Percentiles rank a stretch among this genome's conserved stretches.
These are phyloP conservation scores for Mugil cephalus DNA, from an alignment of 2,113 vertebrate species.

Conservation along the genomic window DNA sequence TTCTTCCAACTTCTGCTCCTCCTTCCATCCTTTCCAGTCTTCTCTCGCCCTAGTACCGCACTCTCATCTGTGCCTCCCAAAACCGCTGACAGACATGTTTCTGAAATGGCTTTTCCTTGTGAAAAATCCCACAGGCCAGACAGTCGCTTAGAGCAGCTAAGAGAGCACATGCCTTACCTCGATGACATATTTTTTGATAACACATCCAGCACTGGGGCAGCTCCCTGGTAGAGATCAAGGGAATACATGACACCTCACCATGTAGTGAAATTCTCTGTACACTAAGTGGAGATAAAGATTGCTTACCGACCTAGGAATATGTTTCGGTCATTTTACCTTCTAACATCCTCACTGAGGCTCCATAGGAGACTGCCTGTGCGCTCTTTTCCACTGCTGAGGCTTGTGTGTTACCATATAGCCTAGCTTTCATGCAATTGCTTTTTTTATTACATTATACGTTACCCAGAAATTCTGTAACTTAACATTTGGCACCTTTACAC, in stretches of 20 bases:
- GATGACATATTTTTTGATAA: conserved; percentile 51
- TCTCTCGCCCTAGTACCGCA: neutral
- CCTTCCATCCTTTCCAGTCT: neutral
- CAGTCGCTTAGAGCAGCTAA: conserved; percentile 26
- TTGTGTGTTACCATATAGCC: neutral
- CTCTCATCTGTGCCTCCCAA: conserved; percentile 20
- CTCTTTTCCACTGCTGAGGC: neutral
- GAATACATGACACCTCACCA: conserved; percentile 38
- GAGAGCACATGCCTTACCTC: conserved; percentile 31
- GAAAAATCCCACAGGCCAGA: conserved; percentile 56
- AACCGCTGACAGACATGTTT: conserved; percentile 44
- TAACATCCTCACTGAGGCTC: neutral
- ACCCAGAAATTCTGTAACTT: too few relatives aligned
- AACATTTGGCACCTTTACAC: too few relatives aligned
- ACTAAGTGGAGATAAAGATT: conserved; percentile 34
- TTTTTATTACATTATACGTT: too few relatives aligned
- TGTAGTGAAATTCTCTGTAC: conserved; percentile 47
- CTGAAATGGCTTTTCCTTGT: conserved; percentile 59
- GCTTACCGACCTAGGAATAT: conserved; percentile 28
- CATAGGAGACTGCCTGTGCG: neutral
- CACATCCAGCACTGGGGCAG: conserved; percentile 9
- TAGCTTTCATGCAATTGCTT: too few relatives aligned
- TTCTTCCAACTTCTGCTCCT: neutral
- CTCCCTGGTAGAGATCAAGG: conserved; percentile 26
- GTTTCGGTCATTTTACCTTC: neutral